These are phyloP conservation scores for Gymnocephalus cernua DNA, from an alignment of 2,113 vertebrate genomes.

Conservation along the genomic window DNA sequence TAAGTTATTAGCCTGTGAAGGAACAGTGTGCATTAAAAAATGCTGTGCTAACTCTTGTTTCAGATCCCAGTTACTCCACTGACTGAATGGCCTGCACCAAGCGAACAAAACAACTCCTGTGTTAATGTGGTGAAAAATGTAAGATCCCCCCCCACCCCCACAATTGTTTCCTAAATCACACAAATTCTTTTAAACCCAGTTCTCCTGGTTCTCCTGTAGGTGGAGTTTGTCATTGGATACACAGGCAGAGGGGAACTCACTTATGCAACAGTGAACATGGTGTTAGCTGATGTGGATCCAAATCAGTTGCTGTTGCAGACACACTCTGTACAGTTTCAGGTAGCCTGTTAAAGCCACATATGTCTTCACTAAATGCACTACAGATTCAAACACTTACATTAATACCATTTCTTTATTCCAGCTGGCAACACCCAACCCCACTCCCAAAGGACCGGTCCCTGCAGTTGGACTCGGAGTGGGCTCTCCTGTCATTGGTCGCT, in stretches of 20 bases:
- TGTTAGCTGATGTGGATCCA: constrained; percentile 44
- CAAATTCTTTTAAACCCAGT: background rate
- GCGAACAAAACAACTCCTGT: constrained; percentile 70
- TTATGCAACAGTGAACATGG: constrained; percentile 46
- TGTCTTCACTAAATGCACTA: background rate
- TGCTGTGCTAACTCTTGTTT: constrained; percentile 23
- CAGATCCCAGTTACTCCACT: constrained; percentile 76
- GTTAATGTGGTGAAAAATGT: constrained; percentile 77
- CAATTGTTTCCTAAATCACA: background rate
- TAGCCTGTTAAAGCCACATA: constrained; percentile 24
- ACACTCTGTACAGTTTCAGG: constrained; percentile 78
- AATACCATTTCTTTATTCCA: constrained; percentile 39
- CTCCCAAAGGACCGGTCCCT: constrained; percentile 6
- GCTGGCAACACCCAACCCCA: constrained; percentile 55
- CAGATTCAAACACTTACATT: background rate
- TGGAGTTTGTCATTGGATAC: constrained; percentile 79
- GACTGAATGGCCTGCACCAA: constrained; percentile 73
- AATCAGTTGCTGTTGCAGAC: constrained; percentile 70
- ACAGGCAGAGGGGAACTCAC: constrained; percentile 74
- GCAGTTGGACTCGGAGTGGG: constrained; percentile 70
- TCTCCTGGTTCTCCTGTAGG: constrained; percentile 59
- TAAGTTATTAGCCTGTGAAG: background rate
- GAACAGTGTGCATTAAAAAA: background rate
- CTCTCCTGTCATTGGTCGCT: constrained; percentile 73
- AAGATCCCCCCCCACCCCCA: too few species aligned